Percentiles rank a stretch among this genome's conserved stretches.
phyloP scores from a whole-genome alignment of 2,888 invertebrate genomes.

The Palloptera scutellata region DNA sequence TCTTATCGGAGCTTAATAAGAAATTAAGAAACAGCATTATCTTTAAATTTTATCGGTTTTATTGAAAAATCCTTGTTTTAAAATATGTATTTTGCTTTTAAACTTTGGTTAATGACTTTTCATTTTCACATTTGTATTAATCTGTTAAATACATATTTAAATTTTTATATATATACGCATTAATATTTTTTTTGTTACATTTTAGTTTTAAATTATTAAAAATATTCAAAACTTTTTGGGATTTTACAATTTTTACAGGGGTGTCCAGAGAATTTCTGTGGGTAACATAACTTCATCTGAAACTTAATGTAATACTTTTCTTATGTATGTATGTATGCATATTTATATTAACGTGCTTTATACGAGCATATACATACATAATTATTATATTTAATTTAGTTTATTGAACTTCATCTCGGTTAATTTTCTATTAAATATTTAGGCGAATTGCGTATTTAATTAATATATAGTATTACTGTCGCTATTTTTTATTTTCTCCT shows the following conservation, averaged over 20 bases:
- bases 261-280: slow-evolving; percentile 1
- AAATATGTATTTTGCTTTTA: slow-evolving; percentile 42
- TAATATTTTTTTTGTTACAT: background rate
- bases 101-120: slow-evolving; percentile 22
- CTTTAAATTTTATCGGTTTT: slow-evolving; percentile 30
- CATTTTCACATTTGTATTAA: slow-evolving; percentile 12
- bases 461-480: background rate
- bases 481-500: slow-evolving; percentile 1
- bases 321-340: slow-evolving; percentile 38
- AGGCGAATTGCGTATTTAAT: background rate
- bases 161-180: background rate
- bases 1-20: too few species aligned
- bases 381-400: background rate
- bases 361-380: background rate
- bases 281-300: background rate
- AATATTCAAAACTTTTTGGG: slow-evolving; percentile 6
- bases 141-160: slow-evolving; percentile 14
- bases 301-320: slow-evolving; percentile 21
- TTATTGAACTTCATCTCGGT: background rate
- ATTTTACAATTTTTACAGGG: slow-evolving; percentile 18
- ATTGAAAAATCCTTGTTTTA: slow-evolving; percentile 45
- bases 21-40: too few species aligned
- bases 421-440: background rate
- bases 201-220: slow-evolving; percentile 1
- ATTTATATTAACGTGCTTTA: slow-evolving; percentile 11